A percentile compares a stretch with the other conserved stretches of the same genome.
Conservation (phyloP, 1,140 invertebrate genomes). For the Procambarus clarkii region DNA sequence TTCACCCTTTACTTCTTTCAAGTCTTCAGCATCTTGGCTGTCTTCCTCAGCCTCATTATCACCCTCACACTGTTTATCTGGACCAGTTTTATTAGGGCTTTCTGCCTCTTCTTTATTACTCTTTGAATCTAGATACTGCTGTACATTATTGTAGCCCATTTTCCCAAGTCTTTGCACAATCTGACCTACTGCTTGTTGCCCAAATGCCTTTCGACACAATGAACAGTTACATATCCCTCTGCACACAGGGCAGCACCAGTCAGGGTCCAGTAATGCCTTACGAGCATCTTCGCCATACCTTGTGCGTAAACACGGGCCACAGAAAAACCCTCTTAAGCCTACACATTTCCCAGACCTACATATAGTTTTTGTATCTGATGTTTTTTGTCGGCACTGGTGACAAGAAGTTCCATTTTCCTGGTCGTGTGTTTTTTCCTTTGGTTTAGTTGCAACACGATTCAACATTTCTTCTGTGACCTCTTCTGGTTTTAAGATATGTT, state of each 20-base stretch:
- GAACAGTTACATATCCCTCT: conserved; percentile 71
- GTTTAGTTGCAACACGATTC: conserved; percentile 64
- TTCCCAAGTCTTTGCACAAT: conserved; percentile 52
- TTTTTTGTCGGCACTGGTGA: conserved; percentile 78
- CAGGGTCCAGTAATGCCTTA: conserved; percentile 65
- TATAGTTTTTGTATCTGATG: conserved; percentile 77
- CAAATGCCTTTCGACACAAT: conserved; percentile 68
- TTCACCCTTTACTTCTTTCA: conserved; percentile 39
- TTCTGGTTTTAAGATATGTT: conserved; percentile 67
- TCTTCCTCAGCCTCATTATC: conserved; percentile 29
- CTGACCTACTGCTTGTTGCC: conserved; percentile 58
- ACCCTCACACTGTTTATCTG: neutral
- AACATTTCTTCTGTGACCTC: conserved; percentile 72
- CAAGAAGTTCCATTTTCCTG: conserved; percentile 76
- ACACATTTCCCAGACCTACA: conserved; percentile 75
- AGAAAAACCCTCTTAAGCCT: conserved; percentile 75
- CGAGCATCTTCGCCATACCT: conserved; percentile 71
- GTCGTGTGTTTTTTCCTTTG: conserved; percentile 72
- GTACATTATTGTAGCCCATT: conserved; percentile 53
- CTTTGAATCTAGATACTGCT: conserved; percentile 51
- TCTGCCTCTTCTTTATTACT: neutral
- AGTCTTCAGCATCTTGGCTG: conserved; percentile 21
- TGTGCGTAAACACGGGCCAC: conserved; percentile 68
- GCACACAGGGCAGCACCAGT: conserved; percentile 72
- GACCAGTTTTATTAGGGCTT: conserved; percentile 1